These are phyloP conservation scores for Phenganax stokvisi DNA, from an alignment of 92 coral and sea anemone species.

Conservation along the genomic window DNA sequence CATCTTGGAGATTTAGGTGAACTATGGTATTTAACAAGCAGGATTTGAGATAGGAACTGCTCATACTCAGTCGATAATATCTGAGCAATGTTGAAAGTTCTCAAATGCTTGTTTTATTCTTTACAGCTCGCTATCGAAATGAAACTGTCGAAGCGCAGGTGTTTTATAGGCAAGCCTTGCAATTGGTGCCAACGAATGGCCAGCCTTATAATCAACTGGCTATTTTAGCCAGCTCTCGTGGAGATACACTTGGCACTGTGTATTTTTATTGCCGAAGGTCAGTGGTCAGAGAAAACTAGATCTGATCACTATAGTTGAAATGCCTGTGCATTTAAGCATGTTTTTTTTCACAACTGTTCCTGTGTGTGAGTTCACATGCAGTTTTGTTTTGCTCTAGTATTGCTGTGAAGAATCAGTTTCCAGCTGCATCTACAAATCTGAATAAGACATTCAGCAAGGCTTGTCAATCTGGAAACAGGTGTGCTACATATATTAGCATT, in stretches of 20 bases:
- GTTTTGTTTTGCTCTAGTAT: constrained; percentile 46
- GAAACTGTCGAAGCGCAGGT: constrained; percentile 84
- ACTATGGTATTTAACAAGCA: neutral
- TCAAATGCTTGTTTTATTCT: neutral
- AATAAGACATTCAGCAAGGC: constrained; percentile 86
- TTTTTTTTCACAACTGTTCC: too few species aligned
- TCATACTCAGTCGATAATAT: neutral
- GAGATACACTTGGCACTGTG: constrained; percentile 88
- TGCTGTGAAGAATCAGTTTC: constrained; percentile 95
- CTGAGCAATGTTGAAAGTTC: neutral
- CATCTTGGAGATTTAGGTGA: constrained; percentile 91
- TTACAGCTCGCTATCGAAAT: constrained; percentile 87
- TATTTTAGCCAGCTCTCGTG: constrained; percentile 80
- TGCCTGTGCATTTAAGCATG: too few species aligned
- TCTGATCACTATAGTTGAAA: neutral
- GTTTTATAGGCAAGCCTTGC: constrained; percentile 84
- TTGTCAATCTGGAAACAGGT: constrained; percentile 69
- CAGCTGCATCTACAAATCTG: constrained; percentile 93
- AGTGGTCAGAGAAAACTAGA: neutral
- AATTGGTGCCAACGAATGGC: constrained; percentile 86
- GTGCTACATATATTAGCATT: too few species aligned
- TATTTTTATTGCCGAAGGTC: constrained; percentile 91
- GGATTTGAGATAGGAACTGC: neutral
- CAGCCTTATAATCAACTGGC: constrained; percentile 96
- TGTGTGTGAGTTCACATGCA: too few species aligned